Evolutionary conservation across 2,113 vertebrate species (phyloP).

Genomic region (Tauraco erythrolophus): DNA sequence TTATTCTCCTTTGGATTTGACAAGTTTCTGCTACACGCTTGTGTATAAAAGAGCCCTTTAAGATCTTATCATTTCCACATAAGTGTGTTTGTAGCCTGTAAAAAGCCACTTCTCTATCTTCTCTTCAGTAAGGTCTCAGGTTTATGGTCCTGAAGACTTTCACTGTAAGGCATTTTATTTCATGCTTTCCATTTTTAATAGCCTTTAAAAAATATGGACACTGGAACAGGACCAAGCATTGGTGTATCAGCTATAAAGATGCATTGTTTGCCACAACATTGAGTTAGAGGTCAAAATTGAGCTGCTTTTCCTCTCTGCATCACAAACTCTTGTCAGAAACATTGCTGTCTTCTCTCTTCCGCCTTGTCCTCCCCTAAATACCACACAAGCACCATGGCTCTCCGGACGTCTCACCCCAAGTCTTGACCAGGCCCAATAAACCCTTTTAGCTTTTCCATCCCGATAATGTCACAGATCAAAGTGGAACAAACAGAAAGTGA

Average conservation of each 20-base stretch:
- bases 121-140: neutral
- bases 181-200: neutral
- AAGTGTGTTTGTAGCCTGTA: neutral
- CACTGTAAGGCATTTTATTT: neutral
- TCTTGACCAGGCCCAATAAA: neutral
- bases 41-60: neutral
- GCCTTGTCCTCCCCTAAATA: neutral
- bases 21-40: neutral
- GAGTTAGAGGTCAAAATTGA: neutral
- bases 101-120: neutral
- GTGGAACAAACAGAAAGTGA: neutral
- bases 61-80: neutral
- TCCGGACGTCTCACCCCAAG: neutral
- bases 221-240: neutral
- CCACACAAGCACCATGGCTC: rapidly evolving
- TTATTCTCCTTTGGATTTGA: neutral
- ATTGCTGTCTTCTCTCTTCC: neutral
- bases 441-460: neutral
- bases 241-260: neutral
- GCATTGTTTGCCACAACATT: neutral
- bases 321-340: neutral
- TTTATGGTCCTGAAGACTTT: neutral
- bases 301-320: neutral
- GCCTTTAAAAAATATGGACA: neutral
- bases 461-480: neutral